Conservation (phyloP, 1,140 invertebrate genomes). For the Drosophila quadrilineata region DNA sequence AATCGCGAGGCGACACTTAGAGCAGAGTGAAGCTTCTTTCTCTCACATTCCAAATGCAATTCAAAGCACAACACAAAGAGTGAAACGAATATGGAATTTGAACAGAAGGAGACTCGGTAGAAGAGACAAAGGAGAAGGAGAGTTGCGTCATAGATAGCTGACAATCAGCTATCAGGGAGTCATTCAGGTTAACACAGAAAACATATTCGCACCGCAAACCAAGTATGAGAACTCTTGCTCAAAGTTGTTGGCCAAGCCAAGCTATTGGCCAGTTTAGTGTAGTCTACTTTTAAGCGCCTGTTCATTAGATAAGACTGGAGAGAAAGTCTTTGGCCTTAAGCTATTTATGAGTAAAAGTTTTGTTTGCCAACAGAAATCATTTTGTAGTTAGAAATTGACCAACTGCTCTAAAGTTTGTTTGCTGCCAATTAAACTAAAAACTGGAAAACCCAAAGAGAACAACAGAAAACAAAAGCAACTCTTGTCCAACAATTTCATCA, state of each 20-base stretch:
- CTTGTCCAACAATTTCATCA: conserved; percentile 57
- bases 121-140: too few relatives aligned
- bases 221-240: background rate
- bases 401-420: conserved; percentile 35
- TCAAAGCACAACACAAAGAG: conserved; percentile 49
- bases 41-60: conserved; percentile 35
- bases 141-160: too few relatives aligned
- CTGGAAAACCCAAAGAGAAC: too few relatives aligned
- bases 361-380: conserved; percentile 23
- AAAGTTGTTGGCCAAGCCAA: conserved; percentile 57
- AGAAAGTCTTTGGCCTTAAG: conserved; percentile 14
- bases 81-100: background rate
- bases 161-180: background rate
- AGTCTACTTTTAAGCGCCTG: conserved; percentile 13
- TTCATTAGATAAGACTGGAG: conserved; percentile 37
- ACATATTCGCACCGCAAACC: background rate
- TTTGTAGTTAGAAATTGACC: conserved; percentile 34
- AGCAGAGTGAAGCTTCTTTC: conserved; percentile 33
- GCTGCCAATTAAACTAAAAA: conserved; percentile 59
- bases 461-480: too few relatives aligned
- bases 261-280: conserved; percentile 60
- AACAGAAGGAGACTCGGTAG: too few relatives aligned
- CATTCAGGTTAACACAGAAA: background rate
- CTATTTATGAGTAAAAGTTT: conserved; percentile 17
- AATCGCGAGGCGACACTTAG: conserved; percentile 9